Percentiles rank a stretch among this genome's conserved stretches.
Conservation (phyloP, 2,797 vertebrate genomes). For the Bufotes viridis region DNA sequence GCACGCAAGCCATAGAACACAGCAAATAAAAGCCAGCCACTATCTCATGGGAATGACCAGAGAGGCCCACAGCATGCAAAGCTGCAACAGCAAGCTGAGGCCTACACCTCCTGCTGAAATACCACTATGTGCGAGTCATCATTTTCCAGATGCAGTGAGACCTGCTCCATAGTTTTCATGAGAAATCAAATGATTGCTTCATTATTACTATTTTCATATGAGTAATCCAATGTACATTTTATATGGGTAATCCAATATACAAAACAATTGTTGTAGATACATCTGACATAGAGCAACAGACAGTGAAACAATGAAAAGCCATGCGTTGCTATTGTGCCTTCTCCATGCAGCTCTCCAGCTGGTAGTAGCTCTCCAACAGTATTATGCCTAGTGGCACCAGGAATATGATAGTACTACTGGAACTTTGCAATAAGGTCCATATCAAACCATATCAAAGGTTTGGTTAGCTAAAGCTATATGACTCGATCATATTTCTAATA, state of each 20-base stretch:
- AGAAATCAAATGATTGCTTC: conserved; percentile 32
- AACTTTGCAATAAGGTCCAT: neutral
- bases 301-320: neutral
- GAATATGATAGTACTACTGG: neutral
- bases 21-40: conserved; percentile 38
- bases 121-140: conserved; percentile 79
- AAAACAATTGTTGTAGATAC: neutral
- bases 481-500: too few species aligned
- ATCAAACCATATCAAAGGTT: too few species aligned
- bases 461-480: too few species aligned
- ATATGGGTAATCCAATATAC: neutral
- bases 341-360: neutral
- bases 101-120: conserved; percentile 67
- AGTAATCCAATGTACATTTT: too few species aligned
- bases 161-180: conserved; percentile 44
- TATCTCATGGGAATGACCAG: conserved; percentile 31
- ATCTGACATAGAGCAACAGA: neutral
- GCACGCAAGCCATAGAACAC: conserved; percentile 5
- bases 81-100: neutral
- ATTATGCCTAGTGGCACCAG: neutral
- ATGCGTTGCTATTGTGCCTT: neutral
- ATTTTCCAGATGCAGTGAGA: conserved; percentile 74
- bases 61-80: conserved; percentile 18
- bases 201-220: conserved; percentile 15
- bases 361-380: neutral